Base-by-base conservation (phyloP, 2,113 vertebrate species). In the Trogon surrucura region DNA sequence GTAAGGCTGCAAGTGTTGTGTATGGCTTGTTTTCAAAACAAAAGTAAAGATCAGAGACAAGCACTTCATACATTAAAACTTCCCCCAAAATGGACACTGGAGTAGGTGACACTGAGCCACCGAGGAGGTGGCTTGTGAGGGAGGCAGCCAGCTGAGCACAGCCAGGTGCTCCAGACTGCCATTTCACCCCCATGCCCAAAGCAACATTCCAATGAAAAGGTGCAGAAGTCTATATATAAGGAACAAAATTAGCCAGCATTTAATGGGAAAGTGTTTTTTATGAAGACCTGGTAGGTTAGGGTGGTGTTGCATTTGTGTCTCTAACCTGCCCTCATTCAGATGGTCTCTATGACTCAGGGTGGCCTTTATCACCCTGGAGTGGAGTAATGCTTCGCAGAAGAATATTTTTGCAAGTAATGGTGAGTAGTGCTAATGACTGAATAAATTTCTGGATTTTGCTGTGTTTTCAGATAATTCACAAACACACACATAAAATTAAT, bases 71-170 rank as follows among this genome's bases (percentile, higher is more conserved):
- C 7, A 21, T 15, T 58, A 83, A 80, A 61, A 38, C 17, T 29
- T 64, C 15, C 22, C 21, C 32, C 1, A 2, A 6, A 45, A 18
- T 29, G 57, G 61, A 45, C 0, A 0, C n/a, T 48, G 41, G 44
- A 41, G 14, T 3, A 45, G 22, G 9, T 77, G 51, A 22, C 18
- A 22, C 12, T 71, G 36, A 41, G 30, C 0, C 7, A 16, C 1
- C 38, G 16, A 25, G 80, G 26, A 95, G 34, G 8, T 30, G 34
- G 6, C 19, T 13, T 61, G 22, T 32, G 11, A 58, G 51, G 26
- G 11, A 73, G 50, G 41, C 38, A 77, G 21, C 13, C 22, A 56
- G 10, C 41, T 44, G 70, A 58, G 20, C 62, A 64, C 57, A 74
- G 23, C 30, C 84, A 38, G 16, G 18, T 0, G 1, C 34, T 48